phyloP scores from a whole-genome alignment of 2,113 vertebrate genomes.

The Sinocyclocheilus rhinocerous region DNA sequence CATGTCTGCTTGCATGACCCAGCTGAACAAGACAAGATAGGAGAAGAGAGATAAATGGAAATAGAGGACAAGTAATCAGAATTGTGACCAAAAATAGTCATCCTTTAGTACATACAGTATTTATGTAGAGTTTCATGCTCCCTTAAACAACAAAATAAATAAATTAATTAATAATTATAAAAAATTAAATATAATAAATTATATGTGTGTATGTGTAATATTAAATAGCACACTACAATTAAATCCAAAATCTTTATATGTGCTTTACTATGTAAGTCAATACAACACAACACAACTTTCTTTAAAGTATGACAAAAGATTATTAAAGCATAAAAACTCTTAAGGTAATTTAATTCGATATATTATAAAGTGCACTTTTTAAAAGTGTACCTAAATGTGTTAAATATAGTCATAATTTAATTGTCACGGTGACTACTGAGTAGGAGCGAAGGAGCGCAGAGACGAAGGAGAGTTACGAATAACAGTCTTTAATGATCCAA shows the following conservation, averaged over 20 bases:
- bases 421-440: too few relatives aligned
- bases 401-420: not conserved
- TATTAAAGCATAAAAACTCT: not conserved
- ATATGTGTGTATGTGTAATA: not conserved
- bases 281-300: too few relatives aligned
- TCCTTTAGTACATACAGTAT: not conserved
- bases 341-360: not conserved
- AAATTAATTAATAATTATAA: not conserved
- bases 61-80: not conserved
- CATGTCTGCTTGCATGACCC: constrained; percentile 20
- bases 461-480: too few relatives aligned
- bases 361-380: not conserved
- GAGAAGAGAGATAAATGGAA: not conserved
- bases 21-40: constrained; percentile 23
- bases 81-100: constrained; percentile 25
- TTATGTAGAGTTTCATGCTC: not conserved
- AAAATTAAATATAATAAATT: not conserved
- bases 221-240: not conserved
- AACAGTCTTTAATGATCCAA: too few relatives aligned
- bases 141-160: not conserved
- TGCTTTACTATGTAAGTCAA: too few relatives aligned
- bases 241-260: too few relatives aligned
- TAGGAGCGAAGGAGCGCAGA: too few relatives aligned
- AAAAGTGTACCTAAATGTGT: not conserved
- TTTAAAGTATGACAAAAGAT: not conserved